phyloP scores from a whole-genome alignment of 1,140 invertebrate species.

The Drosophila equinoxialis region DNA sequence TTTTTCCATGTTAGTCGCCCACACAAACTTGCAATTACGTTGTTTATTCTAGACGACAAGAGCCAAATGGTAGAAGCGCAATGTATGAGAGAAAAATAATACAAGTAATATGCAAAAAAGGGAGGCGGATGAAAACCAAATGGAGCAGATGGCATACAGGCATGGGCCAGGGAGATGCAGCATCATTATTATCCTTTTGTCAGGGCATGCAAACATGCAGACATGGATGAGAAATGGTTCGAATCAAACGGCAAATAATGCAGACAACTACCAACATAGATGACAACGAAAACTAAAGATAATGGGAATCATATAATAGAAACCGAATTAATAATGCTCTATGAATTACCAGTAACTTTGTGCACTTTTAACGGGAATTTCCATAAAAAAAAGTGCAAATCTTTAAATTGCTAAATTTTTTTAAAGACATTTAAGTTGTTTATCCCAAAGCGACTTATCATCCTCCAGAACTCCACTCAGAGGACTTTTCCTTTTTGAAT shows the following conservation, averaged over 20 bases:
- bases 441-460: too few species aligned
- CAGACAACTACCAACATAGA: constrained; percentile 53
- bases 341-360: too few species aligned
- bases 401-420: too few species aligned
- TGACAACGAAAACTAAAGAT: constrained; percentile 63
- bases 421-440: too few species aligned
- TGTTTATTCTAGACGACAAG: constrained; percentile 78
- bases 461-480: too few species aligned
- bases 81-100: constrained; percentile 48
- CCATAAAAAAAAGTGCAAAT: too few species aligned
- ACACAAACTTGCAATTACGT: constrained; percentile 79
- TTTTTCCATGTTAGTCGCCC: constrained; percentile 64
- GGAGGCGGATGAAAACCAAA: constrained; percentile 13
- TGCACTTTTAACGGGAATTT: too few species aligned
- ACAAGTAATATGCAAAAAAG: constrained; percentile 23
- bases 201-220: constrained; percentile 74
- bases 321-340: constrained; percentile 47
- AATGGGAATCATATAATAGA: constrained; percentile 21
- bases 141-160: constrained; percentile 1
- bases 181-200: constrained; percentile 67
- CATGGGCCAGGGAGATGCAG: constrained; percentile 20
- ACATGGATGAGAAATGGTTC: constrained; percentile 66
- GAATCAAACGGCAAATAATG: constrained; percentile 76
- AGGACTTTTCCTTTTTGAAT: too few species aligned
- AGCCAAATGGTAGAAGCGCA: constrained; percentile 58